Conservation (phyloP, 2,888 invertebrate genomes). For the Platycnemis pennipes region DNA sequence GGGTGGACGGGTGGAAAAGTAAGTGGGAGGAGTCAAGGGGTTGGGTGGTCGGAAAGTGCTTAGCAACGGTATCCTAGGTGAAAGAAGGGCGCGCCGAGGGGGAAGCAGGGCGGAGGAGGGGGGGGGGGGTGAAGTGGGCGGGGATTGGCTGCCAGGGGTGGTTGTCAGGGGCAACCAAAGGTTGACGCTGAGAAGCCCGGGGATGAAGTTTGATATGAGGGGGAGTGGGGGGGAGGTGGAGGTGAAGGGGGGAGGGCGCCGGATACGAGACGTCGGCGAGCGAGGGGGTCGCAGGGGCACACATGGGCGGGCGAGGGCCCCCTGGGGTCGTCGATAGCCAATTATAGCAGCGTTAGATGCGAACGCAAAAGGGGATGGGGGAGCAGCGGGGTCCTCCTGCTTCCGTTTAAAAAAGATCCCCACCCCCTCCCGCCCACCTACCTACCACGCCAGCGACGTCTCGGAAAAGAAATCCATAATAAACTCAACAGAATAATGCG, state of each 20-base stretch:
- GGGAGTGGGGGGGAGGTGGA: not conserved
- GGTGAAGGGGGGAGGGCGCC: not conserved
- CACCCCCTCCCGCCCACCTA: not conserved
- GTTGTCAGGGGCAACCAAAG: constrained; percentile 67
- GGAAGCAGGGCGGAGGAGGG: not conserved
- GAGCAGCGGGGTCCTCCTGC: not conserved
- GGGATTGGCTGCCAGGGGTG: constrained; percentile 61
- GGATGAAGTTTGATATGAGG: constrained; percentile 56
- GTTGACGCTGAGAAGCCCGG: constrained; percentile 58
- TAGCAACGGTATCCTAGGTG: constrained; percentile 65
- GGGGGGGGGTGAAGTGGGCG: constrained; percentile 30
- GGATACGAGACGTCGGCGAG: not conserved
- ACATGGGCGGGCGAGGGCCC: not conserved
- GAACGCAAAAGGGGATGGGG: not conserved
- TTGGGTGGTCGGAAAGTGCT: constrained; percentile 16
- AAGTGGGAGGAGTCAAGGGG: constrained; percentile 4
- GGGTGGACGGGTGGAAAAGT: not conserved
- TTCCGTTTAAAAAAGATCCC: not conserved
- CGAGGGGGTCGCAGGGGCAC: not conserved
- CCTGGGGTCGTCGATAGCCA: constrained; percentile 39
- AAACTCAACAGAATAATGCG: not conserved
- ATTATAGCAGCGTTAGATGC: constrained; percentile 16
- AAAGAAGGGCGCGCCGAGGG: constrained; percentile 51
- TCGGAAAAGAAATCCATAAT: not conserved
- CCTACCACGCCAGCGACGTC: not conserved